phyloP scores from a whole-genome alignment of 2,888 invertebrate species.

The Leptinotarsa juncta region DNA sequence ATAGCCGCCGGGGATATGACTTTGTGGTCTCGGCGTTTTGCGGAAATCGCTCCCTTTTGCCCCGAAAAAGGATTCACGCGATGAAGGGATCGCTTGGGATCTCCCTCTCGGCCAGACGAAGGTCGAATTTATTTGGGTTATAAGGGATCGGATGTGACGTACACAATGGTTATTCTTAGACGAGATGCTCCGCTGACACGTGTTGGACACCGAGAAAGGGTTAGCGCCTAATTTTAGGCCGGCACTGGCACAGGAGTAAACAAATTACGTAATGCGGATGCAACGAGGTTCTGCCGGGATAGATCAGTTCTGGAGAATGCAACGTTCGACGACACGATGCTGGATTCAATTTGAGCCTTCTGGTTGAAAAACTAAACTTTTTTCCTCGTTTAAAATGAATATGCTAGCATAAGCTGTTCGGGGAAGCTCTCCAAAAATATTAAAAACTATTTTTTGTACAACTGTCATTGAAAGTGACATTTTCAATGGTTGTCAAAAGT shows the following conservation, averaged over 20 bases:
- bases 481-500: too few relatives aligned
- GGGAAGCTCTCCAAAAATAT: too few relatives aligned
- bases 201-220: conserved; percentile 35
- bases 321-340: not conserved
- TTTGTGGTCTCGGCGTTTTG: conserved; percentile 47
- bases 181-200: conserved; percentile 39
- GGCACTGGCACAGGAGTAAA: not conserved
- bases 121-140: conserved; percentile 57
- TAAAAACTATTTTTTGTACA: too few relatives aligned
- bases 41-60: conserved; percentile 57
- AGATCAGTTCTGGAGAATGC: not conserved
- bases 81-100: conserved; percentile 33
- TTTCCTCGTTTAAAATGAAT: too few relatives aligned
- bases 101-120: conserved; percentile 45
- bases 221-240: conserved; percentile 12
- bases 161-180: conserved; percentile 55
- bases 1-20: conserved; percentile 60
- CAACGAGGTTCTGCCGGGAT: not conserved
- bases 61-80: conserved; percentile 61
- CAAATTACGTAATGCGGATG: not conserved
- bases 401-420: too few relatives aligned
- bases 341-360: too few relatives aligned
- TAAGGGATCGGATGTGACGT: conserved; percentile 48
- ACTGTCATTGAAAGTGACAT: too few relatives aligned
- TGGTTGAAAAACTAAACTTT: too few relatives aligned